A percentile compares a stretch with the other conserved stretches of the same genome.
Evolutionary conservation across 2,888 invertebrate species (phyloP).

Genomic region (Epirrhoe tristata): DNA sequence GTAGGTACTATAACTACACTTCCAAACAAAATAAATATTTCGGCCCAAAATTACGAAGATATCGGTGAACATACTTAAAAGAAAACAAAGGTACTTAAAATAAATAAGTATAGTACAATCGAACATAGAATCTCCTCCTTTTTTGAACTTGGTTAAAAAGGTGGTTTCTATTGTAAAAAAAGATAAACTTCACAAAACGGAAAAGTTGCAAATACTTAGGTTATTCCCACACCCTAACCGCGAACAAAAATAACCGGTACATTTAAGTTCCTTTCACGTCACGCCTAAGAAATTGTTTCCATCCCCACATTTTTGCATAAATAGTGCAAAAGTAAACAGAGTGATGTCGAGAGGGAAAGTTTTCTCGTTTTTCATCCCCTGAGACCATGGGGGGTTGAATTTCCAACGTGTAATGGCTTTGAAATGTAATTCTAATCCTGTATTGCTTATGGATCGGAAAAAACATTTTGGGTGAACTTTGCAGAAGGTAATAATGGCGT

Average conservation of each 20-base stretch:
- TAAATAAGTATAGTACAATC: too few relatives aligned
- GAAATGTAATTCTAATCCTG: conserved; percentile 69
- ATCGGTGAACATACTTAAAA: too few relatives aligned
- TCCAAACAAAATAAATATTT: too few relatives aligned
- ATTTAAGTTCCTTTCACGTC: conserved; percentile 52
- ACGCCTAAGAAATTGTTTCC: conserved; percentile 60
- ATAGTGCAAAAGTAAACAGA: conserved; percentile 80
- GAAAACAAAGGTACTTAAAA: too few relatives aligned
- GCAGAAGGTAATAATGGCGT: not conserved
- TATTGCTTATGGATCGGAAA: conserved; percentile 33
- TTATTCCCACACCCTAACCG: conserved; percentile 21
- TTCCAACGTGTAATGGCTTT: conserved; percentile 73
- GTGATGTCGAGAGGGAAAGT: conserved; percentile 72
- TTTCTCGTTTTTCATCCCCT: conserved; percentile 77
- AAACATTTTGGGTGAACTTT: conserved; percentile 4
- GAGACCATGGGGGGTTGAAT: conserved; percentile 68
- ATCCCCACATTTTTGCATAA: conserved; percentile 68
- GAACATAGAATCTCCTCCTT: too few relatives aligned
- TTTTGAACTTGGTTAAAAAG: not conserved
- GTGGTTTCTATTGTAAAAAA: not conserved
- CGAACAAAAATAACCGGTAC: conserved; percentile 47
- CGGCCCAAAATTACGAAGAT: too few relatives aligned
- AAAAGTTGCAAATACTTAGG: not conserved
- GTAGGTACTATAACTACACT: too few relatives aligned
- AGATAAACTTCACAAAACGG: not conserved